Evolutionary conservation across 2,888 invertebrate genomes (phyloP), one percentile per base, ranked within the genome.

Genomic region (Lagria hirta): DNA sequence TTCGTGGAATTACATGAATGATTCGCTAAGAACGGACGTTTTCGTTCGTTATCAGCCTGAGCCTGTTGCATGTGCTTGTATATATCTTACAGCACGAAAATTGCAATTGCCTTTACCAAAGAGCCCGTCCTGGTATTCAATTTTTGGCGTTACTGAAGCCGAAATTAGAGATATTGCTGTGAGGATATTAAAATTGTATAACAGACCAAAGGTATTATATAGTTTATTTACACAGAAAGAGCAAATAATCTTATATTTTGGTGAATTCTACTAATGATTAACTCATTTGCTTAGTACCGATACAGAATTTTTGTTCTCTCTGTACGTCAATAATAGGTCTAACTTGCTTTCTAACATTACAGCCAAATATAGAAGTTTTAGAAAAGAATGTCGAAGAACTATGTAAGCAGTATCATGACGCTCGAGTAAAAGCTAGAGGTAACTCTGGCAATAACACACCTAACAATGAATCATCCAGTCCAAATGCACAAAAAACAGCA

Each of bases 1-100:
- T 71, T 87, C 98, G 2, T 99, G 99, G 98, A 98, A 98, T 71
- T 99, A 97, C 73, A 99, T 99, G 98, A 99, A 99, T 70, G 99
- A 99, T 75, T 92, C 97, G 0, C 74, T 99, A 29, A 79, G 98
- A 18, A 96, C 97, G 0, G 94, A 98, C 72, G 95, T 96, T 0
- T 99, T 99, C 70, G 85, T 98, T 68, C 81, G 94, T 27, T 95
- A 92, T 69, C 87, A 88, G 45, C 97, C 99, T 0, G 99, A 99
- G 70, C 93, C 95, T 0, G 95, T 99, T 41, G 99, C 99, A 0
- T 97, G 97, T 71, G 97, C 98, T n/a, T 99, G 99, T 70, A 96
- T 99, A 54, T 96, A 91, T 70, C 75, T 99, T 33, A 94, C 97
- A 18, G 92, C 96, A 2, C 80, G 97, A 8, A 87, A 90, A 64